These are phyloP conservation scores for Gasterosteus nipponicus DNA, from an alignment of 2,113 vertebrate genomes.

Conservation along the genomic window DNA sequence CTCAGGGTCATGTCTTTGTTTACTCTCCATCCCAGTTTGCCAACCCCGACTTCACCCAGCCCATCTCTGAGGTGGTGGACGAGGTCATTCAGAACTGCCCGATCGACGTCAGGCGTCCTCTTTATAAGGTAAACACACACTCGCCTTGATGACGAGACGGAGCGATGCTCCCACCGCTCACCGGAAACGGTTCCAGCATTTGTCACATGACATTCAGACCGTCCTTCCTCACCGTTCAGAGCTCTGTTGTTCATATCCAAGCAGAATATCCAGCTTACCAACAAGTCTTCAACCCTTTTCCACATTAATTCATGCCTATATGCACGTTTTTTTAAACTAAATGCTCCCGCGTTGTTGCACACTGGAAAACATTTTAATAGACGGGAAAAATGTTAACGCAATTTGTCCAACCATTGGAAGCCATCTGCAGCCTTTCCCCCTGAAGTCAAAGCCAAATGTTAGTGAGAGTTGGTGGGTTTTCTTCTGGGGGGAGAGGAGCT, in stretches of 20 bases:
- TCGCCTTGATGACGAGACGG: background rate
- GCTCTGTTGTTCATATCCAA: background rate
- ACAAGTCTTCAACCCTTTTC: background rate
- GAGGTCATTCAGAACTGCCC: conserved; percentile 99
- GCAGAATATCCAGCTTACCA: background rate
- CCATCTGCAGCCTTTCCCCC: background rate
- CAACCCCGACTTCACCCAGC: conserved; percentile 98
- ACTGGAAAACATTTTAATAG: background rate
- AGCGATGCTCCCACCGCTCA: background rate
- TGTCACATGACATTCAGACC: background rate
- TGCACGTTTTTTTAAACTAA: background rate
- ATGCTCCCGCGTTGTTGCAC: background rate
- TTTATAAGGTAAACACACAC: conserved; percentile 89
- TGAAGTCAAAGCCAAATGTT: background rate
- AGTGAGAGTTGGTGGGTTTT: background rate
- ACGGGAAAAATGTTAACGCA: background rate
- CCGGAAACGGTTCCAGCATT: background rate
- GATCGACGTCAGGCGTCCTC: conserved; percentile 95
- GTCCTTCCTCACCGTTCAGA: background rate
- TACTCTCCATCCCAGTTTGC: conserved; percentile 84
- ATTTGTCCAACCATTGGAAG: background rate
- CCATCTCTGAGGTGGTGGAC: conserved; percentile 98
- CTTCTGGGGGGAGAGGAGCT: background rate
- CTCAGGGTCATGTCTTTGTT: background rate
- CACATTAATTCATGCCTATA: background rate